Evolutionary conservation across 2,888 invertebrate genomes (phyloP), one percentile per base, ranked within the genome.

Genomic region (Malthinus seriepunctatus): DNA sequence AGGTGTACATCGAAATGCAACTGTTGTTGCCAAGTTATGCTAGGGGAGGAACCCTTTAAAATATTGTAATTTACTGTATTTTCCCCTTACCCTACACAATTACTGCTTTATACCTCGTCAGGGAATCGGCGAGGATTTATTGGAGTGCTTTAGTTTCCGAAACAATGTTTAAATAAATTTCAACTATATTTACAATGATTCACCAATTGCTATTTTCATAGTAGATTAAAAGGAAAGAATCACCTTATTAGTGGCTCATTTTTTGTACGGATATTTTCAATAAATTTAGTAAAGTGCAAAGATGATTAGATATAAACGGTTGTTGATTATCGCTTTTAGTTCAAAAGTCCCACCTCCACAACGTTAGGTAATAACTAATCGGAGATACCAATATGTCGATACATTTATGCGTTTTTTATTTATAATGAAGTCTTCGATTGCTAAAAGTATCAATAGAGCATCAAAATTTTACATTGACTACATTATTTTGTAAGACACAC

Each of bases 221-320:
- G 23, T 23, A 23, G 23, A 23, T 23, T 23, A 23, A 23, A 23
- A 23, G 2, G 23, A 23, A 23, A 23, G 23, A 3, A 23, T 23
- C 23, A 23, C 23, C 5, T 23, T 5, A 23, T 23, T 23, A n/a
- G n/a, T n/a, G 23, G 23, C 5, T 23, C 23, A 23, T 23, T 5
- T 23, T 23, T 2, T 3, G 5, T 23, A 23, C 2, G 5, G 23
- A 5, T 23, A 23, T 23, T 23, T 23, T 23, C 23, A 23, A 23
- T 23, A 23, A 23, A 23, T 23, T 23, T 39, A 39, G 39, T 39
- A 39, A 15, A 39, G 39, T 39, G 39, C 39, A 39, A 39, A 39
- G 15, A 39, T 14, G 39, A 39, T 39, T 39, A 39, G 39, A 39
- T 39, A 39, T 39, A 12, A 39, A 14, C 14, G 39, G 39, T 39